phyloP scores from a whole-genome alignment of 2,113 vertebrate species.

The Eretmodus cyanostictus region DNA sequence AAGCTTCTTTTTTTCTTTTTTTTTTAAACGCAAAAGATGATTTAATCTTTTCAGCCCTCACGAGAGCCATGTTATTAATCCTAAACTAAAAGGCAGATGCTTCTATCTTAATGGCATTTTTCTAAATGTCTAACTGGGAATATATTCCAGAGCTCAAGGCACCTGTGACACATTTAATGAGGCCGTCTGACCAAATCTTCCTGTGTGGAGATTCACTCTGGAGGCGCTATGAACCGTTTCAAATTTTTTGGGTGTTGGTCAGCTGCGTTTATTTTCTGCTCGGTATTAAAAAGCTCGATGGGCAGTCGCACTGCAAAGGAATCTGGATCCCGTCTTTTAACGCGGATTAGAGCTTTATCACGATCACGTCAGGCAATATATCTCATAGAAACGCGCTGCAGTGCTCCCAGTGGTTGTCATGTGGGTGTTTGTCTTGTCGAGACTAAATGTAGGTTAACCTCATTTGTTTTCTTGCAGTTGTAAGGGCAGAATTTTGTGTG shows the following conservation, averaged over 20 bases:
- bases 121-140: background rate
- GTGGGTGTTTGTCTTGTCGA: slow-evolving; percentile 3
- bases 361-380: background rate
- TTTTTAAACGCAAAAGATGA: background rate
- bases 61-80: background rate
- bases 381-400: background rate
- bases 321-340: background rate
- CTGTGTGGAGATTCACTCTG: background rate
- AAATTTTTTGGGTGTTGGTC: background rate
- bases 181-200: background rate
- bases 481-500: background rate
- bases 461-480: background rate
- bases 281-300: background rate
- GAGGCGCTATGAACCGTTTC: background rate
- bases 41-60: background rate
- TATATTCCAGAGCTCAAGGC: background rate
- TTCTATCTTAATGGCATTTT: background rate
- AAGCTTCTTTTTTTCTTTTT: background rate
- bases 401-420: background rate
- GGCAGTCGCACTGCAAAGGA: background rate
- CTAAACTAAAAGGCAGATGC: background rate
- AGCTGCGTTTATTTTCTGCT: background rate
- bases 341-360: background rate
- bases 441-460: slow-evolving; percentile 29
- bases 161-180: background rate